Evolutionary conservation across 2,113 vertebrate genomes (phyloP).

Genomic region (Ascaphus truei): DNA sequence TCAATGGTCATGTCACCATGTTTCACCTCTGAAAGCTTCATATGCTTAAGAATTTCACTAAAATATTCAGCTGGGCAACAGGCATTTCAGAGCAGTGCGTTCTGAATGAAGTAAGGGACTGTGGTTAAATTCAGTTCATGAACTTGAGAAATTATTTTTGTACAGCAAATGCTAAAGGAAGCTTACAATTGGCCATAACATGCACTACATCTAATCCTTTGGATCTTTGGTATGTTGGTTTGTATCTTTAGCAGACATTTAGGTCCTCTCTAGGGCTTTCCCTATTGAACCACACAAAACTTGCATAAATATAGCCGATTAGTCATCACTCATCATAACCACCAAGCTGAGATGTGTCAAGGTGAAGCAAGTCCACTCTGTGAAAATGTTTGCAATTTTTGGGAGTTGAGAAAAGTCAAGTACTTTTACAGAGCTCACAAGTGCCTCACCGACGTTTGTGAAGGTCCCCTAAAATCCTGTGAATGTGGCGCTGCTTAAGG

Average conservation of each 20-base stretch:
- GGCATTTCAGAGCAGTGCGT: no score
- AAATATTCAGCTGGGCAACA: neutral
- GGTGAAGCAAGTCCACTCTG: no score
- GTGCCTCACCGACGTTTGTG: no score
- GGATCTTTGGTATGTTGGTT: neutral
- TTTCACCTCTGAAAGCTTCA: neutral
- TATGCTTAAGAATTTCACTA: slow-evolving; percentile 1
- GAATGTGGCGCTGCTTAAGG: no score
- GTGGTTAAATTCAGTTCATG: neutral
- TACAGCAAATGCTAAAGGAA: neutral
- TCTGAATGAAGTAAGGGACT: neutral
- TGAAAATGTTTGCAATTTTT: no score
- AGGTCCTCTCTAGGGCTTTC: neutral
- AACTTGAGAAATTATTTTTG: neutral
- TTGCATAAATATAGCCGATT: no score
- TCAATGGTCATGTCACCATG: neutral
- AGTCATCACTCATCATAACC: no score
- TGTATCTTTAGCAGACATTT: neutral
- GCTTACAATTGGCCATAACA: neutral
- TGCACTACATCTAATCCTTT: neutral
- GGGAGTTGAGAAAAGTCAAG: no score
- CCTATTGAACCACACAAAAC: no score
- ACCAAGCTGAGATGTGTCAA: no score
- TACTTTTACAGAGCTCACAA: no score
- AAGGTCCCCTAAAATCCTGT: no score